Conservation (phyloP, 2,797 vertebrate genomes). For the Borostomias antarcticus region DNA sequence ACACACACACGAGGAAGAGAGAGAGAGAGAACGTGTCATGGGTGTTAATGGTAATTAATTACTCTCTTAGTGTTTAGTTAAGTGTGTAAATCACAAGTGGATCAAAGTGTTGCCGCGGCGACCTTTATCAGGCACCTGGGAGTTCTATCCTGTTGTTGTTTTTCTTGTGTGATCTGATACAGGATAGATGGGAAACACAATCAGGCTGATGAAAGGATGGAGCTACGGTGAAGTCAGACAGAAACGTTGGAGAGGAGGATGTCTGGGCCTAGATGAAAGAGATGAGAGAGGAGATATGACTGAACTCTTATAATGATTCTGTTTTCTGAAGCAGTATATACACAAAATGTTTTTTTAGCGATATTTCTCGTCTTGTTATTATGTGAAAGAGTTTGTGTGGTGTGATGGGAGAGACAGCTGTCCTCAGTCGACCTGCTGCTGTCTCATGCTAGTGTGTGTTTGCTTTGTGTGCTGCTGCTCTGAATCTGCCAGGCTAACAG, state of each 20-base stretch:
- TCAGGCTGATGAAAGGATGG: conserved; percentile 53
- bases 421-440: background rate
- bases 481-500: no score
- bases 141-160: conserved; percentile 36
- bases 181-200: no score
- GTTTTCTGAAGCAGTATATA: conserved; percentile 50
- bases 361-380: conserved; percentile 33
- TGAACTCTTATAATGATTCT: conserved; percentile 46
- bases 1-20: no score
- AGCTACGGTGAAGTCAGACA: conserved; percentile 42
- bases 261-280: conserved; percentile 54
- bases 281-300: background rate
- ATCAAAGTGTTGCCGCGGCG: no score
- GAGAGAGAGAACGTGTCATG: no score
- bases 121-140: no score
- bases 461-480: no score
- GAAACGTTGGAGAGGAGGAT: background rate
- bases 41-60: no score
- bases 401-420: background rate
- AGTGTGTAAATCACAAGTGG: no score
- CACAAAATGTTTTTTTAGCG: conserved; percentile 49
- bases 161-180: conserved; percentile 17
- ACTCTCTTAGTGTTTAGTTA: no score
- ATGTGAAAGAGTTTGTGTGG: conserved; percentile 32
- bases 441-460: no score